These are phyloP conservation scores for Antigone vipio DNA, from an alignment of 2,113 vertebrate genomes.

Conservation along the genomic window DNA sequence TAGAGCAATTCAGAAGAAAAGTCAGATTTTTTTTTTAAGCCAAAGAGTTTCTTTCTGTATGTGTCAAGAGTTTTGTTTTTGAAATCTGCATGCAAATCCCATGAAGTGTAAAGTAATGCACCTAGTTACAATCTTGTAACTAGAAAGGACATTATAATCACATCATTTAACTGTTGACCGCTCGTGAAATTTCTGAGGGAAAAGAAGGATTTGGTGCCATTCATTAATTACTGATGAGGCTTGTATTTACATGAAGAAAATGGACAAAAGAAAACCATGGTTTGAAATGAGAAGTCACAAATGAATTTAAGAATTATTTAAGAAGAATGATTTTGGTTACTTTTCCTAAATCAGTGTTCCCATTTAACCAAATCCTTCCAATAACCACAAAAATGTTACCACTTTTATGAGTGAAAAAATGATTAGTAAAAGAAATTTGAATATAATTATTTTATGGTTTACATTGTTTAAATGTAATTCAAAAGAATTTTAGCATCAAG, in stretches of 20 bases:
- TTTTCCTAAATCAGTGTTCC: not conserved
- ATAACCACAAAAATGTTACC: not conserved
- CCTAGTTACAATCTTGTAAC: not conserved
- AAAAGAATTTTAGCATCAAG: not conserved
- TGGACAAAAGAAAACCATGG: not conserved
- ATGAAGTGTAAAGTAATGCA: not conserved
- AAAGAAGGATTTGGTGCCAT: not conserved
- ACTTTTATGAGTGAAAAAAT: not conserved
- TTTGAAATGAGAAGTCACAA: not conserved
- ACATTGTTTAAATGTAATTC: not conserved
- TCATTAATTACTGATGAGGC: not conserved
- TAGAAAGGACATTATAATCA: not conserved
- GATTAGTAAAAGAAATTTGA: not conserved
- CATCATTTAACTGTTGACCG: not conserved
- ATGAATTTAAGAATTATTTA: not conserved
- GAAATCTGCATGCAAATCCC: not conserved
- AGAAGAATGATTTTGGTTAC: not conserved
- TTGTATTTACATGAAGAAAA: constrained; percentile 1
- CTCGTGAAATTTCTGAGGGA: not conserved
- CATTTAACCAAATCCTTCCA: not conserved
- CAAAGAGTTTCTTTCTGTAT: not conserved
- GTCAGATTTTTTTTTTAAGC: not conserved
- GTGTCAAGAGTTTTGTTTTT: not conserved
- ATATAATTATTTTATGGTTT: not conserved
- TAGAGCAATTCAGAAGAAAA: not conserved